phyloP scores from a whole-genome alignment of 2,797 vertebrate genomes.

The Enteromius thamalakanensis region DNA sequence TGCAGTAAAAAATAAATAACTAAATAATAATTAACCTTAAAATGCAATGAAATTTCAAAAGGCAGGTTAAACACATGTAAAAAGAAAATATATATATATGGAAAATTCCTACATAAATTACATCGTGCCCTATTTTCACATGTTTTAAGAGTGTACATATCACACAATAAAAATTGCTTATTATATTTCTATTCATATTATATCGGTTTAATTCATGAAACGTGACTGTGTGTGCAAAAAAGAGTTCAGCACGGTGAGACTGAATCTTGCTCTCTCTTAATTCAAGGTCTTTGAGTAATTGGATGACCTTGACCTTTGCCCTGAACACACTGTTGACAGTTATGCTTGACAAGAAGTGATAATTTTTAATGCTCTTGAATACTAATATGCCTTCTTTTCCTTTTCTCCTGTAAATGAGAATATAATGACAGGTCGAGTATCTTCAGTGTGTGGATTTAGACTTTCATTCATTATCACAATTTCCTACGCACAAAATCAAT shows the following conservation, averaged over 20 bases:
- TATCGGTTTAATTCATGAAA: background rate
- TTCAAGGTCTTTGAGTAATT: conserved; percentile 43
- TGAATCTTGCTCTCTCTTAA: background rate
- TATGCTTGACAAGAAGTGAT: conserved; percentile 38
- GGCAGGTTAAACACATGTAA: background rate
- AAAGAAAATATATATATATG: background rate
- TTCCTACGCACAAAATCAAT: conserved; percentile 49
- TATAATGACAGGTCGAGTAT: conserved; percentile 50
- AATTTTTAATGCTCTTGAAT: conserved; percentile 46
- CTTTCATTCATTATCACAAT: conserved; percentile 57
- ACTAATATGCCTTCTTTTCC: conserved; percentile 43
- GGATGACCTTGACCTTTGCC: conserved; percentile 45
- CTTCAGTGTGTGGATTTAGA: conserved; percentile 41
- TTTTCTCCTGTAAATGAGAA: conserved; percentile 14
- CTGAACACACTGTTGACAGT: conserved; percentile 26
- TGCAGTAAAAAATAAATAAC: background rate
- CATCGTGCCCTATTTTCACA: background rate
- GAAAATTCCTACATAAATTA: background rate
- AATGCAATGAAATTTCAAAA: background rate
- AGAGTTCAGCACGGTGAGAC: conserved; percentile 7
- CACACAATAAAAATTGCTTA: background rate
- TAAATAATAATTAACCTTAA: background rate
- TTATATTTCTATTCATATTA: background rate
- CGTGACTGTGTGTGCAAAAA: conserved; percentile 20
- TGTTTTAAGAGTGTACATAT: background rate